Percentiles rank a stretch among this genome's conserved stretches.
phyloP scores from a whole-genome alignment of 2,888 invertebrate genomes.

The Melipona bicolor region DNA sequence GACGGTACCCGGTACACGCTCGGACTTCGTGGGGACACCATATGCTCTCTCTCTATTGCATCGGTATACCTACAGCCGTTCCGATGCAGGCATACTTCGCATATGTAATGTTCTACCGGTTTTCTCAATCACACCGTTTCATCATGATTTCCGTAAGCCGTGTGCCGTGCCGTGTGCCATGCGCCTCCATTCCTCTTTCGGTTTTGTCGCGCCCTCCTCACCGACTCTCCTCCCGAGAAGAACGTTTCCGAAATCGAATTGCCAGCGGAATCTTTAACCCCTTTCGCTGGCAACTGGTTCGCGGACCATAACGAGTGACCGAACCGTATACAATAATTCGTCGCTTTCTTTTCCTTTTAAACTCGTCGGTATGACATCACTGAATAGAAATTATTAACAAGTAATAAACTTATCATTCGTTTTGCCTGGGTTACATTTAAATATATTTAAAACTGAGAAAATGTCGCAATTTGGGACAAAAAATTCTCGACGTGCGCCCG shows the following conservation, averaged over 20 bases:
- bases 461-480: too few relatives aligned
- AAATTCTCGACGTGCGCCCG: too few relatives aligned
- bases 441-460: too few relatives aligned
- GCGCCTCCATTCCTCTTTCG: not conserved
- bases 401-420: too few relatives aligned
- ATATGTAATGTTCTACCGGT: conserved; percentile 61
- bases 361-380: too few relatives aligned
- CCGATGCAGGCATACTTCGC: conserved; percentile 47
- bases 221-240: too few relatives aligned
- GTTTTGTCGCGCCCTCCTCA: not conserved
- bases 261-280: not conserved
- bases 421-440: too few relatives aligned
- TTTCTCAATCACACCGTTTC: conserved; percentile 61
- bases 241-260: not conserved
- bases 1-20: conserved; percentile 56
- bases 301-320: too few relatives aligned
- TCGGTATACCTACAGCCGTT: conserved; percentile 56
- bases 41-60: conserved; percentile 65
- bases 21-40: conserved; percentile 65
- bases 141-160: conserved; percentile 55
- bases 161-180: conserved; percentile 31
- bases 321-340: too few relatives aligned
- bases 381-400: too few relatives aligned
- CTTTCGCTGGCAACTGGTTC: too few relatives aligned
- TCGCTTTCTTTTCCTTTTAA: too few relatives aligned